Base-by-base conservation (phyloP, 2,113 vertebrate species). In the Crotalus viridis region DNA sequence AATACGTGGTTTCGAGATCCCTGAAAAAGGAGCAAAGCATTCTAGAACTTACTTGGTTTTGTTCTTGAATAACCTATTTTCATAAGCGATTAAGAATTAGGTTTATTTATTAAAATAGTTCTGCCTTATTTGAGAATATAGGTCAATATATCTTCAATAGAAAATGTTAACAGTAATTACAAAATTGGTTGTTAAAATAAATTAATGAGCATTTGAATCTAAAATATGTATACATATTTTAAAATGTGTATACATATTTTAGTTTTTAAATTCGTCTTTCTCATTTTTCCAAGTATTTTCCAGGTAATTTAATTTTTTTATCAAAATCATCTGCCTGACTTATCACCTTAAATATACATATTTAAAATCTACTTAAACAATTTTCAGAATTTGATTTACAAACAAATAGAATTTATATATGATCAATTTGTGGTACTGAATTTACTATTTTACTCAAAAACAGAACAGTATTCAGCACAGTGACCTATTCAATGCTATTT, bases 201-300 rank as follows among this genome's bases (percentile, higher is more conserved):
- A 95, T 43, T 7, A 89, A 51, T 3, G 21, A 96, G 85, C 26
- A 56, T 26, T 95, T 51, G 93, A 92, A 33, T 9, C 92, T 94
- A 93, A 89, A 87, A 87, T 94, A 93, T 95, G 87, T 93, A 33
- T 94, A 93, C 21, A 1, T 2, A 21, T 94, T 95, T 95, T 95
- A 64, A 89, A 87, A 87, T 94, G 93, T 95, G 87, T 93, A 33
- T 94, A 93, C 21, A 1, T 2, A 21, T 94, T 95, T 95, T 95
- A 64, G 19, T 3, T 74, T 88, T 93, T 57, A 93, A 93, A 94
- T 96, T 94, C 92, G 1, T 69, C 59, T 48, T 52, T 52, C 54
- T 85, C n/a, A 56, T 87, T 56, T 21, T 43, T 43, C 93, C 17
- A 56, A 61, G 55, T 85, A 46, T 89, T 86, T 69, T n/a, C 28